phyloP scores from a whole-genome alignment of 1,140 invertebrate genomes.

The Papilio machaon region DNA sequence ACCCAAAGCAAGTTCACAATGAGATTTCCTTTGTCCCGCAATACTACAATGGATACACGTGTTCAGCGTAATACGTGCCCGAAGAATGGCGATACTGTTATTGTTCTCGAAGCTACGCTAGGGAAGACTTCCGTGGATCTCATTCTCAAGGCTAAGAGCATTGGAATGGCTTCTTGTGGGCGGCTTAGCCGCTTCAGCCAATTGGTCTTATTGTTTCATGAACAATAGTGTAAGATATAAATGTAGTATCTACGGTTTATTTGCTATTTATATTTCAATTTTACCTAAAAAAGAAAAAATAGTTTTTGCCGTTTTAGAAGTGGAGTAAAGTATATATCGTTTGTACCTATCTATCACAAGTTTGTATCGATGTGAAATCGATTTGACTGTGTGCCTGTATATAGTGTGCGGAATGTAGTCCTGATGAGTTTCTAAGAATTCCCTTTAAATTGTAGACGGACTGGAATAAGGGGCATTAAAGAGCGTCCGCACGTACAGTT shows the following conservation, averaged over 20 bases:
- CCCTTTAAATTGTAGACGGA: slow-evolving; percentile 55
- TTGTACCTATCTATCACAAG: slow-evolving; percentile 17
- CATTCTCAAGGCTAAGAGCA: slow-evolving; percentile 55
- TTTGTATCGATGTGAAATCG: slow-evolving; percentile 65
- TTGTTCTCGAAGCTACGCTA: slow-evolving; percentile 62
- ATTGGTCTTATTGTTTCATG: slow-evolving; percentile 56
- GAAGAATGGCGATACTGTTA: slow-evolving; percentile 60
- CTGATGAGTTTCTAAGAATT: slow-evolving; percentile 59
- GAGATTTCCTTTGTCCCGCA: slow-evolving; percentile 39
- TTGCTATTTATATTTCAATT: slow-evolving; percentile 36
- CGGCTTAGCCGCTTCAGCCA: slow-evolving; percentile 49
- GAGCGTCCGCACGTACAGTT: slow-evolving; percentile 66
- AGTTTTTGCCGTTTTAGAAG: background rate
- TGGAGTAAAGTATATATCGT: slow-evolving; percentile 41
- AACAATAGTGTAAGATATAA: slow-evolving; percentile 49
- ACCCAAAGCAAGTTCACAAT: slow-evolving; percentile 56
- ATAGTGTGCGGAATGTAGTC: slow-evolving; percentile 57
- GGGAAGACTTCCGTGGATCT: slow-evolving; percentile 53
- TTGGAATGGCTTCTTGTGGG: slow-evolving; percentile 48
- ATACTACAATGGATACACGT: slow-evolving; percentile 57
- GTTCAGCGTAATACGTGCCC: slow-evolving; percentile 58
- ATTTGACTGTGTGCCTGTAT: slow-evolving; percentile 60
- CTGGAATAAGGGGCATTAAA: slow-evolving; percentile 64
- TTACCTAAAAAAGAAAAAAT: slow-evolving; percentile 24
- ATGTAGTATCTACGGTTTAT: slow-evolving; percentile 36